Evolutionary conservation across 2,888 invertebrate species (phyloP), one percentile per base, ranked within the genome.

Genomic region (Epistrophella euchroma): DNA sequence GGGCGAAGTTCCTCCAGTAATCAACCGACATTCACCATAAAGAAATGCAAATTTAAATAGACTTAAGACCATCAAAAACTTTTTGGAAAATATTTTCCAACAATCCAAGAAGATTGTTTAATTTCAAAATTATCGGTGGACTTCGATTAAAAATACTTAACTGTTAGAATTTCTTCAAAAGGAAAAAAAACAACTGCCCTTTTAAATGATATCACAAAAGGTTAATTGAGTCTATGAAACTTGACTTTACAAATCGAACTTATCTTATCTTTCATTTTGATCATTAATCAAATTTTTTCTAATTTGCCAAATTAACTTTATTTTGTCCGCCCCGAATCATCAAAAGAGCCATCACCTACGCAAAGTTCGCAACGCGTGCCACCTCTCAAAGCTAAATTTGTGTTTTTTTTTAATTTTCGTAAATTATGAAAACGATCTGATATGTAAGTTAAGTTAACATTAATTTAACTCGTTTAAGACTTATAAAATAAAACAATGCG

Each of bases 221-320:
- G 25, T 52, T 28, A 52, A 52, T 25, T 52, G 7, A 5, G n/a
- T 52, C 25, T 52, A 28, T 3, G 15, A 9, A 9, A 52, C 52
- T 2, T n/a, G 15, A 1, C 15, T 43, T 2, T 47, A 40, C 45
- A 45, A 43, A 64, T 64, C 40, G 25, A 62, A 45, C 10, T n/a
- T 17, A n/a, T 28, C 17, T 43, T 62, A 17, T 62, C n/a, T 22
- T 17, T 22, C 22, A 22, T 50, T 78, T 52, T 68, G 52, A 45
- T 40, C 71, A 76, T 79, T 71, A 84, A 79, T 84, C 71, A 84
- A 76, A 60, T 17, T 68, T 80, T 80, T 25, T 45, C 19, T 71
- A 13, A 47, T 37, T 45, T 45, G 84, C 52, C 84, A 75, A 79
- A 82, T 76, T 66, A 72, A 64, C n/a, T 35, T n/a, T 55, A 73